Conservation (phyloP, 2,797 vertebrate genomes). For the Enteromius treurensis region DNA sequence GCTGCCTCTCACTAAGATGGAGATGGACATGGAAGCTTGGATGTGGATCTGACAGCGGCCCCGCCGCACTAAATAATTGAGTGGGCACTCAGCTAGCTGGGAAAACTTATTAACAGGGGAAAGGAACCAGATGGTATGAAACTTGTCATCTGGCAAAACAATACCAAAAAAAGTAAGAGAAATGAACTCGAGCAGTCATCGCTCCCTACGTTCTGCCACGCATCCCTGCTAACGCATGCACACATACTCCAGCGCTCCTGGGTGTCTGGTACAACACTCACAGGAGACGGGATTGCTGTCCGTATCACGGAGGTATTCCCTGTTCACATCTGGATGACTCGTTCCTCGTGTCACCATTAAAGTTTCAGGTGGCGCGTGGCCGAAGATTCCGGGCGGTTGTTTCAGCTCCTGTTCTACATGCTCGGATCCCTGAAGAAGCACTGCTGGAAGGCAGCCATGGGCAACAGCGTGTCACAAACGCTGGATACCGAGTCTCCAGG, state of each 20-base stretch:
- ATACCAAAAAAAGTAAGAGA: constrained; percentile 53
- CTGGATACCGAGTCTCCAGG: constrained; percentile 71
- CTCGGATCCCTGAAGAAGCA: constrained; percentile 62
- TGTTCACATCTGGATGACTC: constrained; percentile 62
- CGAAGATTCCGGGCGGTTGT: constrained; percentile 53
- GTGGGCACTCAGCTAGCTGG: constrained; percentile 49
- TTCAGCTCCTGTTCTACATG: constrained; percentile 67
- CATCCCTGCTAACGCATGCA: not conserved
- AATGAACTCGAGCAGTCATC: constrained; percentile 65
- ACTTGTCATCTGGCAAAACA: constrained; percentile 59
- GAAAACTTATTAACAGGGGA: constrained; percentile 57
- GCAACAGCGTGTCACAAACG: constrained; percentile 80
- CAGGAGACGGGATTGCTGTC: constrained; percentile 58
- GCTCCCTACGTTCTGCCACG: constrained; percentile 46
- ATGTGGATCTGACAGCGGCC: constrained; percentile 39
- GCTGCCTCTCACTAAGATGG: constrained; percentile 16
- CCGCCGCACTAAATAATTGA: constrained; percentile 57
- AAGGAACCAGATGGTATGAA: constrained; percentile 49
- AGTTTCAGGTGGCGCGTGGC: constrained; percentile 76
- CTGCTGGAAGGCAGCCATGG: constrained; percentile 79
- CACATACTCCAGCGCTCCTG: not conserved
- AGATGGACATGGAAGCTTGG: constrained; percentile 27
- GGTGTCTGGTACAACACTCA: constrained; percentile 50
- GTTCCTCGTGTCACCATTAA: constrained; percentile 78
- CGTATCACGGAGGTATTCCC: constrained; percentile 60